These are phyloP conservation scores for Tenthredo scrophulariae DNA, from an alignment of 2,888 invertebrate genomes.

Conservation along the genomic window DNA sequence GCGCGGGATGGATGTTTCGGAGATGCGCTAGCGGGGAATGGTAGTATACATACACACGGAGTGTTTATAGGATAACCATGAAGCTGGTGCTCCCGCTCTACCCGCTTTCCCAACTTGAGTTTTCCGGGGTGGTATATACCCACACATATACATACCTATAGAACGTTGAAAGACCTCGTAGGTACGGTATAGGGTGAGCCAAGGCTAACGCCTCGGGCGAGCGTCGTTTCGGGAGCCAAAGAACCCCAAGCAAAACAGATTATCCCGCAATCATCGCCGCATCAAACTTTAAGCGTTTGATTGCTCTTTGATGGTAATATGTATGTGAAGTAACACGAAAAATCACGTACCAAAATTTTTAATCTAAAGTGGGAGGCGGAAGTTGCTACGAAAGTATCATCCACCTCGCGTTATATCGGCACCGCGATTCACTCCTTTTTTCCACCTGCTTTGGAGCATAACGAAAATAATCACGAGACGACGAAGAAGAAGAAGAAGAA, in stretches of 20 bases:
- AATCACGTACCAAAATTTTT: background rate
- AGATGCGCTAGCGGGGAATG: slow-evolving; percentile 12
- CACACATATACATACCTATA: background rate
- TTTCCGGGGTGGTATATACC: background rate
- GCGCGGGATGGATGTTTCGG: slow-evolving; percentile 28
- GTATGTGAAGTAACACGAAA: background rate
- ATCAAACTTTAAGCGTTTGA: slow-evolving; percentile 48
- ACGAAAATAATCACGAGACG: background rate
- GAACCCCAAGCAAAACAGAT: slow-evolving; percentile 75
- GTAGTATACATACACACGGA: background rate
- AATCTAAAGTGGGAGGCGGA: background rate
- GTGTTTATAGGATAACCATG: slow-evolving; percentile 75
- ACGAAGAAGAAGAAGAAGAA: background rate
- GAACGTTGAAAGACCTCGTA: slow-evolving; percentile 16
- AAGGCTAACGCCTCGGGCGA: slow-evolving; percentile 55
- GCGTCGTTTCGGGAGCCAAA: slow-evolving; percentile 52
- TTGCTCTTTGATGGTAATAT: slow-evolving; percentile 49
- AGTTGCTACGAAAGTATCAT: background rate
- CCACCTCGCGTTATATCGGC: background rate
- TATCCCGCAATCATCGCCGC: slow-evolving; percentile 74
- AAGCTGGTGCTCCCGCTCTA: slow-evolving; percentile 36
- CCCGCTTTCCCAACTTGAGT: slow-evolving; percentile 45
- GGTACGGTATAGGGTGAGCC: slow-evolving; percentile 60
- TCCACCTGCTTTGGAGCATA: background rate
- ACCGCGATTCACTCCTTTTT: background rate